Percentiles rank a stretch among this genome's conserved stretches.
phyloP scores from a whole-genome alignment of 2,113 vertebrate species.

The Azemiops feae region DNA sequence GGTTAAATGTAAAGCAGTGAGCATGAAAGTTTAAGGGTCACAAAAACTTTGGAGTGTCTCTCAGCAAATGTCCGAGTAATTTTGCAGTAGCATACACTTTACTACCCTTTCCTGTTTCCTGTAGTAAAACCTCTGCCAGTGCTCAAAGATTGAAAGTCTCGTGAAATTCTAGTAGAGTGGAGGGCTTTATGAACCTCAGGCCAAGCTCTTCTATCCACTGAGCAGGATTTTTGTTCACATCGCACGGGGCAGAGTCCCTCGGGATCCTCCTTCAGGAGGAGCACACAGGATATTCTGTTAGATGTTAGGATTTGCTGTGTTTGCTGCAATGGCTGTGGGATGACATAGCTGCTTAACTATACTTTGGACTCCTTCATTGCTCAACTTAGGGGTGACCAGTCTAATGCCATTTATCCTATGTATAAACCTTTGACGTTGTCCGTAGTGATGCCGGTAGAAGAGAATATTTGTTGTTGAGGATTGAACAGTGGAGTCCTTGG shows the following conservation, averaged over 20 bases:
- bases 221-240: neutral
- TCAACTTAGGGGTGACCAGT: neutral
- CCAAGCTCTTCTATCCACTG: neutral
- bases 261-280: neutral
- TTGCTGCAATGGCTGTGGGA: neutral
- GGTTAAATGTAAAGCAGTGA: neutral
- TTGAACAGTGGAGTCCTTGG: no score
- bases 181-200: neutral
- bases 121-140: neutral
- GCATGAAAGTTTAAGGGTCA: neutral
- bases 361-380: neutral
- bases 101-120: neutral
- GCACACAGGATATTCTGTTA: neutral
- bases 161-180: neutral
- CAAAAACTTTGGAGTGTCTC: neutral
- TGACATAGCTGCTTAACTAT: neutral
- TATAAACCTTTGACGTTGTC: neutral
- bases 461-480: neutral
- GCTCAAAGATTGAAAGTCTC: neutral
- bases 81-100: neutral
- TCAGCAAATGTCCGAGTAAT: neutral
- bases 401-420: neutral
- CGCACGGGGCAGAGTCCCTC: no score
- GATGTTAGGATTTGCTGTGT: neutral
- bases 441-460: neutral